phyloP scores from a whole-genome alignment of 2,797 vertebrate genomes.

The Darevskia mixta region DNA sequence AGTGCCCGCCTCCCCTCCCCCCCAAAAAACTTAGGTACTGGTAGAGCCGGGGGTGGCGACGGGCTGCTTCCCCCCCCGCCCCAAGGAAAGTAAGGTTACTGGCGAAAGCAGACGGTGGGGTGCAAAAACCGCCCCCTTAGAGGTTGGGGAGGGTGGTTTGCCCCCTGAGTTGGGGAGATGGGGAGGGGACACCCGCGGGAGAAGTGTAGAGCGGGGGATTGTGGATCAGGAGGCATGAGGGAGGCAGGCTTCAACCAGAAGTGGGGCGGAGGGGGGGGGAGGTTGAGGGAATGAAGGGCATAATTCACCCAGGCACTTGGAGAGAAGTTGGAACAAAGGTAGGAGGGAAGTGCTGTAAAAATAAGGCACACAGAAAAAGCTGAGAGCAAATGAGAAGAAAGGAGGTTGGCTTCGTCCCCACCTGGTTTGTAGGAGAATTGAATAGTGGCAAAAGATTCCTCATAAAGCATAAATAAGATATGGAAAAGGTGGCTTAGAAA shows the following conservation, averaged over 20 bases:
- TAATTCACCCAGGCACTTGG: background rate
- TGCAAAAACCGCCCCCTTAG: background rate
- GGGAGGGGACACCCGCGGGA: too few relatives aligned
- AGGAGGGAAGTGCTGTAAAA: background rate
- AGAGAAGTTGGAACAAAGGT: background rate
- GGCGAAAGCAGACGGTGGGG: background rate
- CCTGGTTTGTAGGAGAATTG: background rate
- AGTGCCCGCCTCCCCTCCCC: background rate
- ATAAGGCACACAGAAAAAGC: background rate
- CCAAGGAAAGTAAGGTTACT: background rate
- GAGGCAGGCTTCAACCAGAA: background rate
- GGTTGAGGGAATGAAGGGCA: background rate
- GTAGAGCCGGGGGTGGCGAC: background rate
- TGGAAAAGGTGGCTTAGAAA: background rate
- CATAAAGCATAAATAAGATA: background rate
- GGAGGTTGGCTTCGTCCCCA: background rate
- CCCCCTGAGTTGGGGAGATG: background rate
- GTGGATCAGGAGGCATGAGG: background rate
- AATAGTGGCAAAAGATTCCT: background rate
- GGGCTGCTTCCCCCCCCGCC: too few relatives aligned
- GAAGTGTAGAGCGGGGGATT: rapidly evolving
- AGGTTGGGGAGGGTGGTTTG: too few relatives aligned
- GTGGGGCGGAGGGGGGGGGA: background rate
- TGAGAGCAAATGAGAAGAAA: background rate
- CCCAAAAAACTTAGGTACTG: background rate